Percentiles rank a stretch among this genome's conserved stretches.
Conservation (phyloP, 2,888 invertebrate genomes). For the Dione vanillae region DNA sequence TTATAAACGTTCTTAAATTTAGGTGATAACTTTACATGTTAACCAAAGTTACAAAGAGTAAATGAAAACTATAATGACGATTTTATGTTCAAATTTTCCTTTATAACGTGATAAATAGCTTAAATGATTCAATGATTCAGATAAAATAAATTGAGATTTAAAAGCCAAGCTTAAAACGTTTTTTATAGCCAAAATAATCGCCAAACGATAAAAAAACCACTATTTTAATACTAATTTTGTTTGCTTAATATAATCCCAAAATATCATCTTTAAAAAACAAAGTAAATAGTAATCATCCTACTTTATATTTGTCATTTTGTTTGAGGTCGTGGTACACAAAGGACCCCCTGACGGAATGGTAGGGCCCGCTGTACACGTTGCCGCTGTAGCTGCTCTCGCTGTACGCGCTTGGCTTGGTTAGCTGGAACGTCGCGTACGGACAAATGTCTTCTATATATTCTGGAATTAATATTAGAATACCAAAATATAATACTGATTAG, state of each 20-base stretch:
- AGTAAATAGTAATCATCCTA: constrained; percentile 61
- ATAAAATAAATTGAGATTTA: no score
- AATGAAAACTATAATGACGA: no score
- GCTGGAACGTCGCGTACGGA: constrained; percentile 96
- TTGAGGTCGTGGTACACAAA: constrained; percentile 96
- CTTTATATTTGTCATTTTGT: constrained; percentile 91
- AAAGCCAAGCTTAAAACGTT: no score
- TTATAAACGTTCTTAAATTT: no score
- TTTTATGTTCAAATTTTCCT: no score
- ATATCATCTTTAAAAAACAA: neutral
- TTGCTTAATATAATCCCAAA: neutral
- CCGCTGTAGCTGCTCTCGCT: constrained; percentile 96
- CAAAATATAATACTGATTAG: no score
- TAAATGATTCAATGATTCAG: no score
- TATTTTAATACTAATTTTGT: no score
- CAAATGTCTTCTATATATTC: constrained; percentile 97
- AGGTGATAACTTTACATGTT: no score
- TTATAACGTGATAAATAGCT: no score
- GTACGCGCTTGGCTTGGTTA: constrained; percentile 92
- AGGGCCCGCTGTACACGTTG: constrained; percentile 93
- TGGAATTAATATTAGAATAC: constrained; percentile 54
- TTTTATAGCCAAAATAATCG: neutral
- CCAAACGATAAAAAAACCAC: no score
- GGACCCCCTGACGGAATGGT: constrained; percentile 92
- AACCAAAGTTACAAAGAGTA: no score